Evolutionary conservation across 2,888 invertebrate species (phyloP).

Genomic region (Drosophila colorata): DNA sequence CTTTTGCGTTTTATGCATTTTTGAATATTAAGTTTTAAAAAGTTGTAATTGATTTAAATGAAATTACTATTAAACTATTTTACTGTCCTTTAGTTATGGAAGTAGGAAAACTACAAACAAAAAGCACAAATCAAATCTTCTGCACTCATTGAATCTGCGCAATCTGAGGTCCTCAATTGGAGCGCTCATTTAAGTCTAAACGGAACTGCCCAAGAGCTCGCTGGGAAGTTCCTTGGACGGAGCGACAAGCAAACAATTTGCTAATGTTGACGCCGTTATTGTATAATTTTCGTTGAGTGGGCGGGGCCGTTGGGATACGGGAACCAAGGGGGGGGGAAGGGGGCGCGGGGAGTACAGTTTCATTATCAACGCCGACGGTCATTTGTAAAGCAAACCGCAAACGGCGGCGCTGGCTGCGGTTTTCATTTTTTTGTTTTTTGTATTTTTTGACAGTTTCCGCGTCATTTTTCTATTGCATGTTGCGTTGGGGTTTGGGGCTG

Average conservation of each 20-base stretch:
- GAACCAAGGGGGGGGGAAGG: neutral
- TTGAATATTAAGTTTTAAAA: no score
- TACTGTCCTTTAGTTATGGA: no score
- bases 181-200: constrained; percentile 53
- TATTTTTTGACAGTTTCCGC: constrained; percentile 69
- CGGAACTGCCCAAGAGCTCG: constrained; percentile 21
- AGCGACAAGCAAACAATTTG: constrained; percentile 66
- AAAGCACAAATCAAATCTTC: constrained; percentile 5
- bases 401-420: constrained; percentile 54
- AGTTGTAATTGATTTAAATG: no score
- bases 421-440: constrained; percentile 34
- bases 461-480: constrained; percentile 72
- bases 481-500: neutral
- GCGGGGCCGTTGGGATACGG: constrained; percentile 32
- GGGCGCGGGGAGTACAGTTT: constrained; percentile 29
- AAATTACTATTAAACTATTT: no score
- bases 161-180: constrained; percentile 41
- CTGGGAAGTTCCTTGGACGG: constrained; percentile 18
- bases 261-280: constrained; percentile 80
- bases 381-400: constrained; percentile 75
- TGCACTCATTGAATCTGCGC: constrained; percentile 19
- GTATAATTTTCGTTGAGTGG: constrained; percentile 61
- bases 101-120: neutral
- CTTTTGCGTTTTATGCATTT: no score
- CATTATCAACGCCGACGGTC: constrained; percentile 64